Base-by-base conservation (phyloP, 23 tunicate species). In the Halocynthia aurantium region DNA sequence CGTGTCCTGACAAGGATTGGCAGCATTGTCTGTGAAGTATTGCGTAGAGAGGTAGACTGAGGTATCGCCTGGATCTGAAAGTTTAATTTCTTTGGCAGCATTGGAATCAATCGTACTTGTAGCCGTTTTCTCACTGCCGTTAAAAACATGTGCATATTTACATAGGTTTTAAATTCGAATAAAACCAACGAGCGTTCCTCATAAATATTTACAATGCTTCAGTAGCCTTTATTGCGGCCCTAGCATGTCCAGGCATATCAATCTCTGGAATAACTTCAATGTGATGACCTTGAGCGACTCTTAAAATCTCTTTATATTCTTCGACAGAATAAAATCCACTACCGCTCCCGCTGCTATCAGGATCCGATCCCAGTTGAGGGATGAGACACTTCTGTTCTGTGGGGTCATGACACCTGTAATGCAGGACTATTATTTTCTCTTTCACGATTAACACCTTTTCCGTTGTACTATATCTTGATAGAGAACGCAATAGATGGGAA, bases 281-380 rank as follows among this genome's bases (percentile, higher is more conserved):
- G 77, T 84, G 86, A 20, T 78, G 77, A 10, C 67, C 67, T 50
- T 77, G 53, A 15, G 97, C 97, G 50, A 51, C 75, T 10, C 55
- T 55, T 56, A 91, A 62, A 57, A 91, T 85, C 50, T 91, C 84
- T 70, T 64, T 82, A 81, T 91, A 91, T 21, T 91, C 91, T 8
- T 62, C 81, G 50, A 65, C 78, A 6, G 90, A 52, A 67, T 85
- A 91, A 70, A 70, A 91, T 44, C 87, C 90, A 52, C 70, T 63
- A 6, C 96, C 96, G 31, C 83, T 62, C 54, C 40, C 78, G 10
- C 8, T 20, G 15, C 62, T 64, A 18, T 74, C 62, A 7, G 98
- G 86, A 11, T 89, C 90, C n/a, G 98, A 93, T 10, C 98, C 98
- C 0, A 87, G 72, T 71, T 93, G 98, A 8, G 98, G 98, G 70